phyloP scores from a whole-genome alignment of 2,113 vertebrate genomes.

The Coracopsis vasa region DNA sequence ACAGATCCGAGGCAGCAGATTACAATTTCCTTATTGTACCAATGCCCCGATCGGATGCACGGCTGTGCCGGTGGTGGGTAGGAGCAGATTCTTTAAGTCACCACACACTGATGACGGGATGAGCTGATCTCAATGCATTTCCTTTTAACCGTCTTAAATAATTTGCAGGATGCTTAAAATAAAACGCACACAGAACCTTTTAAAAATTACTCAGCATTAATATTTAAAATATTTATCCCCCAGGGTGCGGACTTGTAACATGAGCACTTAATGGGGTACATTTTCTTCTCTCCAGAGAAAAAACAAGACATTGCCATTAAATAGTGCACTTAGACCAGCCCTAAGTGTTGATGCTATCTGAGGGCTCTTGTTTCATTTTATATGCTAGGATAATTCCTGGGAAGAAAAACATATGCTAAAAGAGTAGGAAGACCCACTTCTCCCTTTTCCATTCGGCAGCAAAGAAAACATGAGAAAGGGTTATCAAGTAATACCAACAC shows the following conservation, averaged over 20 bases:
- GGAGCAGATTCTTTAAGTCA: neutral
- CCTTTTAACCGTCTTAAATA: slow-evolving; percentile 5
- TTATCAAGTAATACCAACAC: neutral
- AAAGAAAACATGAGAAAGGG: neutral
- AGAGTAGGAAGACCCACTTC: neutral
- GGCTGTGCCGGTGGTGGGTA: neutral
- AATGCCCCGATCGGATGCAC: accelerated
- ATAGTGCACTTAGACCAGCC: neutral
- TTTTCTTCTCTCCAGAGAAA: slow-evolving; percentile 38
- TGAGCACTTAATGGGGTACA: slow-evolving; percentile 52
- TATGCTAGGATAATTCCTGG: neutral
- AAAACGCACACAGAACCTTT: slow-evolving; percentile 34
- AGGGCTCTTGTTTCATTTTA: slow-evolving; percentile 41
- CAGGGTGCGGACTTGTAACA: slow-evolving; percentile 7
- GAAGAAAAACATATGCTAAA: neutral
- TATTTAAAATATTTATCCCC: slow-evolving; percentile 53
- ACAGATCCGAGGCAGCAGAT: neutral
- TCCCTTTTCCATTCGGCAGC: neutral
- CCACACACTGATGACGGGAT: neutral
- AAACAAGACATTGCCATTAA: slow-evolving; percentile 44
- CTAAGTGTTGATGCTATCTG: slow-evolving; percentile 13
- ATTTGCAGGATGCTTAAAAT: slow-evolving; percentile 32
- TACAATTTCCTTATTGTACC: neutral
- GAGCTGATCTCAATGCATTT: neutral
- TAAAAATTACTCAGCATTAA: slow-evolving; percentile 52